These are phyloP conservation scores for Cirrhinus molitorella DNA, from an alignment of 2,797 vertebrate genomes.

Conservation along the genomic window DNA sequence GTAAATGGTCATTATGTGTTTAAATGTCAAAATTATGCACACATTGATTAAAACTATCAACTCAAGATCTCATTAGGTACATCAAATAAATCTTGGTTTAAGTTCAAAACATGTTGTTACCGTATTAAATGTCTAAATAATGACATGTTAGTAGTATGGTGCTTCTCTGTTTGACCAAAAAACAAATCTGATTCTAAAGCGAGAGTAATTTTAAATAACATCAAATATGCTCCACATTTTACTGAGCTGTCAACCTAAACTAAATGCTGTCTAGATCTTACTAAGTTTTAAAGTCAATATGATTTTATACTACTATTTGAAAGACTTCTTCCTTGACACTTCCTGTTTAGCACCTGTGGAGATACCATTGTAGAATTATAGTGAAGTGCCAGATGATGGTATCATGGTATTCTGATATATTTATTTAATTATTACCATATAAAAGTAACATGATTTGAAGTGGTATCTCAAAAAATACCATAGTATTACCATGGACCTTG, in stretches of 20 bases:
- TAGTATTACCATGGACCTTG: not conserved
- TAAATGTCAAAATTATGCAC: not conserved
- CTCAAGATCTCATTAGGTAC: not conserved
- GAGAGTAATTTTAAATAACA: not conserved
- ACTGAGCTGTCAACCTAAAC: no score
- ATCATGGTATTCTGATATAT: not conserved
- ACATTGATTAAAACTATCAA: not conserved
- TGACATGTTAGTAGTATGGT: not conserved
- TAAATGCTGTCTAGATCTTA: not conserved
- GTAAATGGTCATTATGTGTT: not conserved
- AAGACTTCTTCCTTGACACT: not conserved
- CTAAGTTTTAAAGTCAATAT: no score
- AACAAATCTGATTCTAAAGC: not conserved
- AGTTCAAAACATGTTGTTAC: not conserved
- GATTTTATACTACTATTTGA: not conserved
- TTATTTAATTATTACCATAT: not conserved
- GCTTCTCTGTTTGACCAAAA: not conserved
- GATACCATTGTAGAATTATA: not conserved
- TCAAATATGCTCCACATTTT: not conserved
- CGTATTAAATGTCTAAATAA: not conserved
- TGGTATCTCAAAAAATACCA: not conserved
- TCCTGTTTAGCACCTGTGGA: conserved; percentile 19
- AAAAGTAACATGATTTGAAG: not conserved
- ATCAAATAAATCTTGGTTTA: not conserved
- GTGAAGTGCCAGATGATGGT: not conserved